phyloP scores from a whole-genome alignment of 2,888 invertebrate genomes.

The Hydrotaea cyrtoneurina region DNA sequence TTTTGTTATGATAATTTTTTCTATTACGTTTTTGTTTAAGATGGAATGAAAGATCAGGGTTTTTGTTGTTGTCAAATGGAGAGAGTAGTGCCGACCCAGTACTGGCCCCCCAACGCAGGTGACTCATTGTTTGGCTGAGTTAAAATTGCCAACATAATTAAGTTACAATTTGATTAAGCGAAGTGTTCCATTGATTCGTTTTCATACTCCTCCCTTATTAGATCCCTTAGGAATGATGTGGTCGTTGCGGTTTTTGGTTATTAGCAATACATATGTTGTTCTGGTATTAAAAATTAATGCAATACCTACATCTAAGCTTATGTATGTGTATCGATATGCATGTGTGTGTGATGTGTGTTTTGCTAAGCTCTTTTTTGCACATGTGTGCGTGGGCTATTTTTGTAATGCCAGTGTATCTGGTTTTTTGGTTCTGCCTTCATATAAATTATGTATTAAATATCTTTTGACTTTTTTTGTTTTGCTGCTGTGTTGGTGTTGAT shows the following conservation, averaged over 20 bases:
- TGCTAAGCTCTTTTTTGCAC: constrained; percentile 9
- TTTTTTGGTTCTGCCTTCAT: constrained; percentile 14
- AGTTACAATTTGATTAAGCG: no score
- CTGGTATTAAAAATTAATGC: constrained; percentile 50
- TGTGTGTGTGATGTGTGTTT: constrained; percentile 7
- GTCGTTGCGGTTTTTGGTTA: constrained; percentile 8
- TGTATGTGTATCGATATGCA: background rate
- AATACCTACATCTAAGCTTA: constrained; percentile 25
- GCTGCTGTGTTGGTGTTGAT: background rate
- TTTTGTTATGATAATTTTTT: no score
- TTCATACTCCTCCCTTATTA: background rate
- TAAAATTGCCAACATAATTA: no score
- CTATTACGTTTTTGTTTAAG: no score
- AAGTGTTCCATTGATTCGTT: no score
- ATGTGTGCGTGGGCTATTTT: background rate
- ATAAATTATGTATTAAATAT: constrained; percentile 20
- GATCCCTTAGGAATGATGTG: background rate
- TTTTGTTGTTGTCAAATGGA: no score
- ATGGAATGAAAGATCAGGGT: no score
- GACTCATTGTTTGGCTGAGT: no score
- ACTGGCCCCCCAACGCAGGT: no score
- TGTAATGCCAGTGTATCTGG: background rate
- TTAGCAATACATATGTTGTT: constrained; percentile 31
- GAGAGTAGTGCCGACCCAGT: no score
- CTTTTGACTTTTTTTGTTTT: constrained; percentile 3